Conservation (phyloP, 2,797 vertebrate genomes). For the Hydrocynus forskahlii region DNA sequence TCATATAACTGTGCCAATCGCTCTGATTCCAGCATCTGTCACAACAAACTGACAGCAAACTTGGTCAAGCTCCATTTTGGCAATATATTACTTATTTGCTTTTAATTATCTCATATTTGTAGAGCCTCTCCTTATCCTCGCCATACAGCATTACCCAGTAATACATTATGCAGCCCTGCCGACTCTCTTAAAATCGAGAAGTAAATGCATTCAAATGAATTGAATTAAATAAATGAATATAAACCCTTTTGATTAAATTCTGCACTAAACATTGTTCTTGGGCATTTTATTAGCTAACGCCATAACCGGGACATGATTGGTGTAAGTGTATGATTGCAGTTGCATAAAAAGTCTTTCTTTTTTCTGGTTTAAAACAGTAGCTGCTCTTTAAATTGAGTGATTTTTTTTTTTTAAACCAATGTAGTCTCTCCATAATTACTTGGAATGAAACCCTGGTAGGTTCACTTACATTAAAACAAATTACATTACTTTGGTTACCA, state of each 20-base stretch:
- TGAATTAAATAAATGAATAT: not conserved
- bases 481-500: too few relatives aligned
- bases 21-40: constrained; percentile 74
- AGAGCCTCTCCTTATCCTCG: not conserved
- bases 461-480: too few relatives aligned
- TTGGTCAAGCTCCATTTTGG: constrained; percentile 62
- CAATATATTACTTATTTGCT: constrained; percentile 30
- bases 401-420: too few relatives aligned
- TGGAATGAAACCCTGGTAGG: too few relatives aligned
- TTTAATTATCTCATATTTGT: constrained; percentile 20
- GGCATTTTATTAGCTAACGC: not conserved
- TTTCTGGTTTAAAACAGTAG: too few relatives aligned
- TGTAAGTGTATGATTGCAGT: not conserved
- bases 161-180: not conserved
- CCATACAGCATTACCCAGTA: not conserved
- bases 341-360: too few relatives aligned
- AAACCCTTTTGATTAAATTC: not conserved
- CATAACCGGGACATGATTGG: not conserved
- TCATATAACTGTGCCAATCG: constrained; percentile 65
- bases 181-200: not conserved
- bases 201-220: not conserved
- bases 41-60: constrained; percentile 67
- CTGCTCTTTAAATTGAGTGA: too few relatives aligned
- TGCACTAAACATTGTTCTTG: not conserved
- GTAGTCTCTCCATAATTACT: too few relatives aligned